A percentile compares a stretch with the other conserved stretches of the same genome.
Evolutionary conservation across 2,113 vertebrate genomes (phyloP).

Genomic region (Grammomys surdaster): DNA sequence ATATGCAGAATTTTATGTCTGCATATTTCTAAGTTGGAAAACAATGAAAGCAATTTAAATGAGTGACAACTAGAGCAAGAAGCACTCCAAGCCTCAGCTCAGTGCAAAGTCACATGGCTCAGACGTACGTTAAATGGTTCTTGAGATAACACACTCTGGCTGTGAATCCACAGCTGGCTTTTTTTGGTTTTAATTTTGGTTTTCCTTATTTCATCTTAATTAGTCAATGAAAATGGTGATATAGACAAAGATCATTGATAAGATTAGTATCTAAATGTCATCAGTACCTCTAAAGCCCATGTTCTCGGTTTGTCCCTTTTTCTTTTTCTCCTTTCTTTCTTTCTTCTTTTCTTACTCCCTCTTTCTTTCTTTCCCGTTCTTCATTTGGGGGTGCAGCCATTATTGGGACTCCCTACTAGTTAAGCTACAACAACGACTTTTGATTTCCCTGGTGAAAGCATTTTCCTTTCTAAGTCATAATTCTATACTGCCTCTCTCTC

Average conservation of each 20-base stretch:
- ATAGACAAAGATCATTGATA: neutral
- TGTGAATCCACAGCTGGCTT: slow-evolving; percentile 11
- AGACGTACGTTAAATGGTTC: slow-evolving; percentile 29
- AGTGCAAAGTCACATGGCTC: slow-evolving; percentile 35
- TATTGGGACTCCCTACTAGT: neutral
- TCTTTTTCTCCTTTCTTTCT: neutral
- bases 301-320: neutral
- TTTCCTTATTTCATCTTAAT: slow-evolving; percentile 40
- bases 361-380: neutral
- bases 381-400: neutral
- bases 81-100: slow-evolving; percentile 57
- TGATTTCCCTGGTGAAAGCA: neutral
- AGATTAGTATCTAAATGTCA: neutral
- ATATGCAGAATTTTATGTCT: slow-evolving; percentile 57
- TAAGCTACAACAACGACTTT: neutral
- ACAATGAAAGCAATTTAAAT: slow-evolving; percentile 69
- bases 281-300: neutral
- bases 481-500: neutral
- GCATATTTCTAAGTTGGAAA: slow-evolving; percentile 70
- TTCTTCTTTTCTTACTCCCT: neutral
- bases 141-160: slow-evolving; percentile 41
- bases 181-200: too few species aligned
- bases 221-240: neutral
- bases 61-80: slow-evolving; percentile 63
- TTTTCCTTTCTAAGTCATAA: neutral